Base-by-base conservation (phyloP, 2,797 vertebrate genomes). In the Acanthurus lineatus region DNA sequence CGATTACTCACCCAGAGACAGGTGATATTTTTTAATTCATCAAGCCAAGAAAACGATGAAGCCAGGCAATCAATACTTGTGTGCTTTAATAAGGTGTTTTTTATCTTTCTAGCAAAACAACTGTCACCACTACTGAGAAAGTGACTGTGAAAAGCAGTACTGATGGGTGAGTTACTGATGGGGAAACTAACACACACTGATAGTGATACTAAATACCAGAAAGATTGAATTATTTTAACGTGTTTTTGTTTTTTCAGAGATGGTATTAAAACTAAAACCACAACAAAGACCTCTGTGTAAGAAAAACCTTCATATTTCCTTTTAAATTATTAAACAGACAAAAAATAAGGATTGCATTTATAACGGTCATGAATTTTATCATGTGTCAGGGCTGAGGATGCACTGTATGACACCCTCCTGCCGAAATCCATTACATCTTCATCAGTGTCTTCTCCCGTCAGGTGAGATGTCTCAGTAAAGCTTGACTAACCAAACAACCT, bases 331-430 rank as follows among this genome's bases (percentile, higher is more conserved):
- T 32, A 40, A 12, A 45, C 3, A 7, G 0, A n/a, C 16, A 25
- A 42, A 71, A 38, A 20, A 59, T 25, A 25, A 63, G 1, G 25
- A 38, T 8, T 28, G 16, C 0, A 28, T n/a, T 60, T 1, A 20
- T 57, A 69, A 59, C 28, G 0, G 0, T 7, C 9, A 42, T 32
- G 10, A 48, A 20, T 70, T 60, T 3, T 3, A 3, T 47, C 1
- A 47, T 80, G 9, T 77, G 8, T 52, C 79, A 95, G 93, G 49
- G 12, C 89, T 72, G 86, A 88, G 48, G 88, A 95, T 85, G 42
- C 84, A 0, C 69, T 93, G 69, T 93, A 92, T 25, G 83, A 12
- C 83, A 83, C 69, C 60, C 91, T 93, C n/a, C 69, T 92, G 71
- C 81, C 91, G 3, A 83, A 5, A 51, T 42, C 48, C 28, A 84